These are phyloP conservation scores for Lepidonotus clava DNA, from an alignment of 2,888 invertebrate species.

Conservation along the genomic window DNA sequence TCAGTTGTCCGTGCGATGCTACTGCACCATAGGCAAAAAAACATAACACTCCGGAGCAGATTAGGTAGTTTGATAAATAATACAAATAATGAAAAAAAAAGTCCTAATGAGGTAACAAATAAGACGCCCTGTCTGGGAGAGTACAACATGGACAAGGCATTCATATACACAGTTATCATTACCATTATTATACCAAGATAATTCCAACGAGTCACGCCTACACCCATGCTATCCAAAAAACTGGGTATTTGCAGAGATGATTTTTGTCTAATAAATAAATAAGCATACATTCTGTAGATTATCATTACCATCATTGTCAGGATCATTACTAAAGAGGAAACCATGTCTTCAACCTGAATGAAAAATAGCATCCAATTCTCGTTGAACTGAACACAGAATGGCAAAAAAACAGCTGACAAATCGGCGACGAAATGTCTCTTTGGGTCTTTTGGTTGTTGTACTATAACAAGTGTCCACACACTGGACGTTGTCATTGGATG, in stretches of 20 bases:
- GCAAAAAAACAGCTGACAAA: constrained; percentile 1
- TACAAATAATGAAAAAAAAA: constrained; percentile 23
- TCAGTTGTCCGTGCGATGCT: constrained; percentile 39
- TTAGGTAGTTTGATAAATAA: constrained; percentile 50
- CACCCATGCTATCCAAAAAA: background rate
- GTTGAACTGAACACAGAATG: constrained; percentile 41
- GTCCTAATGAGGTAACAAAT: constrained; percentile 44
- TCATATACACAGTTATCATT: constrained; percentile 16
- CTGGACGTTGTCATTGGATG: constrained; percentile 11
- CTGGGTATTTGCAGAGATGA: background rate
- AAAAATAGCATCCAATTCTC: constrained; percentile 18
- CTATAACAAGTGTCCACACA: background rate
- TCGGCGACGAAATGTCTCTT: constrained; percentile 12
- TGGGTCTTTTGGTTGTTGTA: background rate
- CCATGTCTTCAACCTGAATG: constrained; percentile 35
- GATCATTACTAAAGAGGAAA: background rate
- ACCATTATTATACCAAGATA: constrained; percentile 14
- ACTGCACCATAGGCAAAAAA: constrained; percentile 34
- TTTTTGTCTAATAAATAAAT: constrained; percentile 21
- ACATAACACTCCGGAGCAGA: constrained; percentile 50
- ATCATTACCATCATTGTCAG: background rate
- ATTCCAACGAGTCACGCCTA: background rate
- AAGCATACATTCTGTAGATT: constrained; percentile 29
- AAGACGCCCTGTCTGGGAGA: background rate
- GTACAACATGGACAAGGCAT: constrained; percentile 35